Evolutionary conservation across 2,888 invertebrate species (phyloP).

Genomic region (Itoplectis maculator): DNA sequence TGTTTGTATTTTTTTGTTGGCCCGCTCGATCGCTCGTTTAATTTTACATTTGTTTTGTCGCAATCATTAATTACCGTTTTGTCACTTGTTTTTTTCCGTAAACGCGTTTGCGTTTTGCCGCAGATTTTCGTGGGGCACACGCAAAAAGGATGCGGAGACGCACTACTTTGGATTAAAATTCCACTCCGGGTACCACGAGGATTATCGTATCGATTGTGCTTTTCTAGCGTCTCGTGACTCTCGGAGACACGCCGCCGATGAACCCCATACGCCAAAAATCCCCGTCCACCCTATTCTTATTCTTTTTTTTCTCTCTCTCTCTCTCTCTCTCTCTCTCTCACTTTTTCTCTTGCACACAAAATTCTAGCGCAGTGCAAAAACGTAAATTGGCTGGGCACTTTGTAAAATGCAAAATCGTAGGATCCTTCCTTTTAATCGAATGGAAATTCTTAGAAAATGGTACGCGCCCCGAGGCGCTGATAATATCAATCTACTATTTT

Average conservation of each 20-base stretch:
- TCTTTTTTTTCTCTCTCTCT: no score
- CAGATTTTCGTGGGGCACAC: constrained; percentile 56
- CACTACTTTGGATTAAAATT: constrained; percentile 54
- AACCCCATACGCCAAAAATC: constrained; percentile 25
- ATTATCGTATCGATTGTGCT: constrained; percentile 58
- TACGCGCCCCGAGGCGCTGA: constrained; percentile 34
- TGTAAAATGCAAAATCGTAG: constrained; percentile 55
- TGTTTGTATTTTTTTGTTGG: constrained; percentile 15
- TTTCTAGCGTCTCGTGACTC: constrained; percentile 43
- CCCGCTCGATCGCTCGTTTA: constrained; percentile 30
- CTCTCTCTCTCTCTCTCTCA: constrained; percentile 8
- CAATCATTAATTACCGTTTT: background rate
- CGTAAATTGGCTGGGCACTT: constrained; percentile 42
- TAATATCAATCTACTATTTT: constrained; percentile 39
- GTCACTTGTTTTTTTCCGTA: constrained; percentile 10
- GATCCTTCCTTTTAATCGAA: constrained; percentile 45
- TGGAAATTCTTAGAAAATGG: constrained; percentile 64
- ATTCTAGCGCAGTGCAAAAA: constrained; percentile 41
- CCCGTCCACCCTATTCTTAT: background rate
- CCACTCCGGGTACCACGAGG: constrained; percentile 34
- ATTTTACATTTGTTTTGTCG: background rate
- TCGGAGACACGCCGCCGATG: constrained; percentile 33
- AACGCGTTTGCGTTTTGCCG: constrained; percentile 41
- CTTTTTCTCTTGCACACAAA: constrained; percentile 41
- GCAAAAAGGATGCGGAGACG: constrained; percentile 30